Evolutionary conservation across 2,888 invertebrate species (phyloP).

Genomic region (Adelphocoris suturalis): DNA sequence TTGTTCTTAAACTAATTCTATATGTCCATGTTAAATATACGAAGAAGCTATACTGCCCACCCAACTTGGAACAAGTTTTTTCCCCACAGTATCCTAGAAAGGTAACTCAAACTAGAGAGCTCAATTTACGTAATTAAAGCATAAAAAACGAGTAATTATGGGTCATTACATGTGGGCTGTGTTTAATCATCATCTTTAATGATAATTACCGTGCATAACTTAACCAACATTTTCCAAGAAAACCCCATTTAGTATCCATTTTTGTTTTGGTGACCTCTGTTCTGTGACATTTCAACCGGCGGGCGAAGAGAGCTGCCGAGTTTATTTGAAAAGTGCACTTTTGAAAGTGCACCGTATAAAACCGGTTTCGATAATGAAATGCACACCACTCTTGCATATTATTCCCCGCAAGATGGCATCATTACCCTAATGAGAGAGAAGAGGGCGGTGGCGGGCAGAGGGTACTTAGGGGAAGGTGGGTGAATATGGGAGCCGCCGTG

Average conservation of each 20-base stretch:
- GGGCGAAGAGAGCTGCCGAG: not conserved
- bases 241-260: not conserved
- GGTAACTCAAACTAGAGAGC: too few relatives aligned
- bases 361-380: slow-evolving; percentile 47
- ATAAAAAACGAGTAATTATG: too few relatives aligned
- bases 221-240: too few relatives aligned
- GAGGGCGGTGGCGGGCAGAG: slow-evolving; percentile 38
- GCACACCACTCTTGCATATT: slow-evolving; percentile 53
- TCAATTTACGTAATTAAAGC: too few relatives aligned
- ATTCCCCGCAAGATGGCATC: slow-evolving; percentile 48
- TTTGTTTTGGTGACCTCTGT: not conserved
- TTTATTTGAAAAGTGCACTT: slow-evolving; percentile 34
- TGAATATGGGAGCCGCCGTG: slow-evolving; percentile 25
- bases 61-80: too few relatives aligned
- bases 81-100: too few relatives aligned
- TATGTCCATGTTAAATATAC: too few relatives aligned
- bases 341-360: slow-evolving; percentile 39
- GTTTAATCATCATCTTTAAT: too few relatives aligned
- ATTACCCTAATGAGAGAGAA: slow-evolving; percentile 63
- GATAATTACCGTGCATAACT: too few relatives aligned
- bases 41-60: too few relatives aligned
- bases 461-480: slow-evolving; percentile 5
- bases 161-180: too few relatives aligned
- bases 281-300: not conserved
- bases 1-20: too few relatives aligned